Percentiles rank a stretch among this genome's conserved stretches.
These are phyloP conservation scores for Camponotus pennsylvanicus DNA, from an alignment of 1,140 invertebrate genomes.

Conservation along the genomic window DNA sequence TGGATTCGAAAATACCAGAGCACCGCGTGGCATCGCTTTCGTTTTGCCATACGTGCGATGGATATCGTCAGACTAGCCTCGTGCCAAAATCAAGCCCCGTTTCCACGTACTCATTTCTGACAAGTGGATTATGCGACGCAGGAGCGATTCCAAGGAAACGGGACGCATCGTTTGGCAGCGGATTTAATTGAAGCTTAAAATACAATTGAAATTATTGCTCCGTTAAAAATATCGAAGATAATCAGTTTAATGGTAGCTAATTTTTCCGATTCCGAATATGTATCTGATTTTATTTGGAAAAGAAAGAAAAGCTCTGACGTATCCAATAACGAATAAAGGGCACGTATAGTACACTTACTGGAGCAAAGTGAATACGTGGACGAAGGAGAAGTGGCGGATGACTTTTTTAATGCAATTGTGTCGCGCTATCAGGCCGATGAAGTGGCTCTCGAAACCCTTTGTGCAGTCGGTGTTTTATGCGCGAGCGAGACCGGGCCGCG, in stretches of 20 bases:
- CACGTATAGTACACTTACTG: constrained; percentile 21
- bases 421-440: constrained; percentile 39
- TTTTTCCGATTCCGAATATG: not conserved
- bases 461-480: constrained; percentile 55
- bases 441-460: constrained; percentile 54
- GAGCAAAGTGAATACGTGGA: constrained; percentile 35
- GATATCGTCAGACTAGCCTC: constrained; percentile 35
- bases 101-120: constrained; percentile 58
- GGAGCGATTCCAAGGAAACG: constrained; percentile 37
- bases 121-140: constrained; percentile 28
- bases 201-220: constrained; percentile 18
- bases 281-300: not conserved
- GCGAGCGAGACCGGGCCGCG: constrained; percentile 17
- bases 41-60: constrained; percentile 48
- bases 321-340: constrained; percentile 18
- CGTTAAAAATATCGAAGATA: not conserved
- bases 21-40: constrained; percentile 30
- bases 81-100: constrained; percentile 59
- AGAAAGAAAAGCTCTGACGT: not conserved
- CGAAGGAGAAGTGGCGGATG: constrained; percentile 27
- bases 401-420: constrained; percentile 56
- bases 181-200: constrained; percentile 39
- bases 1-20: constrained; percentile 56
- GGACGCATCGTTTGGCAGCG: constrained; percentile 15
- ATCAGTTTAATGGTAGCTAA: not conserved